These are phyloP conservation scores for Plebejus anna DNA, from an alignment of 2,888 invertebrate species.

Conservation along the genomic window DNA sequence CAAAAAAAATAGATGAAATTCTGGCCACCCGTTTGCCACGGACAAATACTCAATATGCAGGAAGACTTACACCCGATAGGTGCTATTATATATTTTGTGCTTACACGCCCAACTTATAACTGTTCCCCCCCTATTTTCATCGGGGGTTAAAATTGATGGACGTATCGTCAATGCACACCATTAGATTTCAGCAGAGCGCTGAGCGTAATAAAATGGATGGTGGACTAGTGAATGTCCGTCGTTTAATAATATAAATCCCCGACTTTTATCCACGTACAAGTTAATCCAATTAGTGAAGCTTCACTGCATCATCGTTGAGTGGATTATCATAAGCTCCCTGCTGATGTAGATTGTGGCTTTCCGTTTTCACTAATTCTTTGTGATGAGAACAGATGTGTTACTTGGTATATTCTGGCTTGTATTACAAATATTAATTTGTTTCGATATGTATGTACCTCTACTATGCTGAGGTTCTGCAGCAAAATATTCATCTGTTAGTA, in stretches of 20 bases:
- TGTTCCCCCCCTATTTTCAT: too few relatives aligned
- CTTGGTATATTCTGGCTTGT: not conserved
- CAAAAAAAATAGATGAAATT: not conserved
- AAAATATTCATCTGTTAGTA: too few relatives aligned
- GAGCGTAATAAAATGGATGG: not conserved
- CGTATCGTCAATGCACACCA: not conserved
- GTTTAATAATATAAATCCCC: slow-evolving; percentile 14
- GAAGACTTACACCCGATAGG: too few relatives aligned
- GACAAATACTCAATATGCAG: not conserved
- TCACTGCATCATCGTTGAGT: slow-evolving; percentile 16
- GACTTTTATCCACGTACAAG: slow-evolving; percentile 12
- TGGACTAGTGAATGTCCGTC: slow-evolving; percentile 1
- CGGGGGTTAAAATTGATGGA: not conserved
- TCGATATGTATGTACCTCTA: too few relatives aligned
- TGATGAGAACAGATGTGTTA: slow-evolving; percentile 12
- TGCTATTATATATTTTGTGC: too few relatives aligned
- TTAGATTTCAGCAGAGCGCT: not conserved
- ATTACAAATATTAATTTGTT: too few relatives aligned
- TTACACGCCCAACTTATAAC: too few relatives aligned
- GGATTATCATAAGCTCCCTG: slow-evolving; percentile 16
- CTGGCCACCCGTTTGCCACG: not conserved
- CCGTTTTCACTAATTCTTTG: not conserved
- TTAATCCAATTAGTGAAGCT: slow-evolving; percentile 18
- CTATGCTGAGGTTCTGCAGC: too few relatives aligned
- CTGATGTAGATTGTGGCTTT: slow-evolving; percentile 9